These are phyloP conservation scores for Catharus minimus DNA, from an alignment of 2,113 vertebrate genomes.

Conservation along the genomic window DNA sequence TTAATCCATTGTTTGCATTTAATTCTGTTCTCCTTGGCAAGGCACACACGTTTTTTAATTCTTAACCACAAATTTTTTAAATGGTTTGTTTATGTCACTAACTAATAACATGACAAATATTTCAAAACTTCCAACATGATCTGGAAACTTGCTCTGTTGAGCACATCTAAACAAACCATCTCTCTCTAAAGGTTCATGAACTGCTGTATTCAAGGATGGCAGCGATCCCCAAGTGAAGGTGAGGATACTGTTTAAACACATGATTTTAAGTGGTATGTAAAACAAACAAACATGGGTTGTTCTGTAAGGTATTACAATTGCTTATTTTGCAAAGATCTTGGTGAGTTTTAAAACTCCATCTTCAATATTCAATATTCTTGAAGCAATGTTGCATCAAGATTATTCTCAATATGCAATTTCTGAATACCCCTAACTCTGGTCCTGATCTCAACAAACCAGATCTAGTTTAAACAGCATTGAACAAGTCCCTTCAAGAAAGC, in stretches of 20 bases:
- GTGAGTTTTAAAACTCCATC: background rate
- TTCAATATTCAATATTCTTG: background rate
- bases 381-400: background rate
- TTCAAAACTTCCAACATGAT: background rate
- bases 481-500: background rate
- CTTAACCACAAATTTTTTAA: background rate
- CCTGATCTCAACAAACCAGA: background rate
- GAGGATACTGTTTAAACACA: background rate
- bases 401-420: background rate
- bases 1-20: background rate
- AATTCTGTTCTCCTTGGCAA: background rate
- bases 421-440: background rate
- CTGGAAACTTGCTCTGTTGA: background rate
- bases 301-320: background rate
- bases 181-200: background rate
- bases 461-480: background rate
- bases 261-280: background rate
- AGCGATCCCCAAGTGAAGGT: background rate
- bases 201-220: background rate
- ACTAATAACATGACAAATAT: background rate
- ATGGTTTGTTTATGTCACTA: background rate
- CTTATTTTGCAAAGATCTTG: background rate
- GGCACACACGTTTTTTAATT: accelerated
- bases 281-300: background rate
- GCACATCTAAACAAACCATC: background rate